Percentiles rank a stretch among this genome's conserved stretches.
These are phyloP conservation scores for Burhinus bistriatus DNA, from an alignment of 2,113 vertebrate genomes.

Conservation along the genomic window DNA sequence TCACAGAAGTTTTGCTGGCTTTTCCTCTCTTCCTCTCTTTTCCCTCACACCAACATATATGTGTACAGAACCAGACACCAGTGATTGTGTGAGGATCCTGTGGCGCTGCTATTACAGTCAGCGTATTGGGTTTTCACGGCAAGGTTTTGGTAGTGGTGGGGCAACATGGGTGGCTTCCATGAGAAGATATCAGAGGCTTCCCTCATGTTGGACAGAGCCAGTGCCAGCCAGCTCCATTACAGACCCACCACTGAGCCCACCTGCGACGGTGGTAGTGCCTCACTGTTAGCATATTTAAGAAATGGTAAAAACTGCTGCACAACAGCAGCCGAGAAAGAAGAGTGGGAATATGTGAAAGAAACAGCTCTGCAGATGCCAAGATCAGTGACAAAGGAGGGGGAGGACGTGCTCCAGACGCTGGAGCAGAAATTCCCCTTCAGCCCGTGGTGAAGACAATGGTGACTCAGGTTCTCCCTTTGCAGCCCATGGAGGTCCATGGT, in stretches of 20 bases:
- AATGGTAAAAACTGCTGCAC: neutral
- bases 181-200: neutral
- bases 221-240: accelerated
- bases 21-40: neutral
- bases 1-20: neutral
- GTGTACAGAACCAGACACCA: neutral
- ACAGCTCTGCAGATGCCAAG: neutral
- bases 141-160: neutral
- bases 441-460: accelerated
- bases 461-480: neutral
- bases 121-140: neutral
- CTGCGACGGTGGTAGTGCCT: accelerated
- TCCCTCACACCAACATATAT: neutral
- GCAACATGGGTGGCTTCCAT: neutral
- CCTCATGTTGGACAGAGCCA: neutral
- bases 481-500: neutral
- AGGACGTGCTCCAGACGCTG: neutral
- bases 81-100: neutral
- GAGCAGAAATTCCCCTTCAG: neutral
- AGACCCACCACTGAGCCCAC: accelerated
- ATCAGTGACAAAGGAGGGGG: neutral
- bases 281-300: neutral
- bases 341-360: neutral
- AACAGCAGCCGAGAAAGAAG: neutral
- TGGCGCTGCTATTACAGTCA: neutral